Conservation (phyloP, 2,113 vertebrate genomes). For the Periophthalmus modestus region DNA sequence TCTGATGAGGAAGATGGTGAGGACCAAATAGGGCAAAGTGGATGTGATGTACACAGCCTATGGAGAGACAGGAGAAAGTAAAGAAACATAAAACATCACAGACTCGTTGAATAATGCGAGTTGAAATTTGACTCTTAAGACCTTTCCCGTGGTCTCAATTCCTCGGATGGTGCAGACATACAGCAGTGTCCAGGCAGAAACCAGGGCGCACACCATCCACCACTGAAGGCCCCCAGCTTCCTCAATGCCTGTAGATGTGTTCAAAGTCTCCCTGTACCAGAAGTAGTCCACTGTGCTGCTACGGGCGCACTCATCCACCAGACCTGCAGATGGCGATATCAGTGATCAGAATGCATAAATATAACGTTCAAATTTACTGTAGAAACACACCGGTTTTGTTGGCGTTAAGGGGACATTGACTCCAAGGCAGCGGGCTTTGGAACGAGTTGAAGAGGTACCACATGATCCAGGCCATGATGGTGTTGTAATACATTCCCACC, state of each 20-base stretch:
- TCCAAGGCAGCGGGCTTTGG: slow-evolving; percentile 93
- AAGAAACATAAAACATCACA: not conserved
- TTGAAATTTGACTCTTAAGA: slow-evolving; percentile 46
- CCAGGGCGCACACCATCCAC: slow-evolving; percentile 87
- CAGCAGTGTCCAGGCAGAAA: slow-evolving; percentile 86
- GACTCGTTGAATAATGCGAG: not conserved
- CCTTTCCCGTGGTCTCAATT: slow-evolving; percentile 97
- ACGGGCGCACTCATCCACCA: slow-evolving; percentile 81
- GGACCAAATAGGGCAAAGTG: slow-evolving; percentile 90
- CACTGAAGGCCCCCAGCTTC: slow-evolving; percentile 86
- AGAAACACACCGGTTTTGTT: slow-evolving; percentile 82
- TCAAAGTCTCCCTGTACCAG: slow-evolving; percentile 95
- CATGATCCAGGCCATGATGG: slow-evolving; percentile 94
- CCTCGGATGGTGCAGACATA: slow-evolving; percentile 90
- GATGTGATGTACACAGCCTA: slow-evolving; percentile 96
- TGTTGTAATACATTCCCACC: slow-evolving; percentile 93
- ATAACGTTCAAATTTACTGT: not conserved
- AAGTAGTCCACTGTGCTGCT: slow-evolving; percentile 92
- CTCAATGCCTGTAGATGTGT: slow-evolving; percentile 80
- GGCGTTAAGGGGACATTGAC: slow-evolving; percentile 80
- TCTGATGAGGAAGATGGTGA: slow-evolving; percentile 94
- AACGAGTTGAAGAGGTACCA: slow-evolving; percentile 99
- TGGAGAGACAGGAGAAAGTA: slow-evolving; percentile 6
- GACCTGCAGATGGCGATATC: slow-evolving; percentile 64
- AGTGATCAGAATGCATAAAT: not conserved